Evolutionary conservation across 1,140 invertebrate species (phyloP).

Genomic region (Diachasmimorpha longicaudata): DNA sequence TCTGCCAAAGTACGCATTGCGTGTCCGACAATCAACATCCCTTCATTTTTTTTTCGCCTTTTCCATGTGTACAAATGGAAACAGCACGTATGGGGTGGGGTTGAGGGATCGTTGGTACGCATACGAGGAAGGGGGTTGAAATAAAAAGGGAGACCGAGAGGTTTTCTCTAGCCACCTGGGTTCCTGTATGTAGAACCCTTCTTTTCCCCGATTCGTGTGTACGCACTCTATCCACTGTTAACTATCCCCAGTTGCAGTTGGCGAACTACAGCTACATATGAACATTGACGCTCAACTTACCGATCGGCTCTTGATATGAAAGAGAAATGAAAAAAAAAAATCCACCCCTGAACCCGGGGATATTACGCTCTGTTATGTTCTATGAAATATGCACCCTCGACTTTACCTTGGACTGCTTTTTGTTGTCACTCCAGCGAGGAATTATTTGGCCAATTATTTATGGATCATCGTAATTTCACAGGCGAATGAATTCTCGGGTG

Average conservation of each 20-base stretch:
- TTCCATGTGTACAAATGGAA: not conserved
- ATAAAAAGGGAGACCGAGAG: not conserved
- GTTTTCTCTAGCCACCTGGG: conserved; percentile 21
- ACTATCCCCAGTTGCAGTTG: not conserved
- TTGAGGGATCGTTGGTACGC: not conserved
- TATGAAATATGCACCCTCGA: conserved; percentile 8
- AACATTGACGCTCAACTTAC: not conserved
- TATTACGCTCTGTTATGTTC: not conserved
- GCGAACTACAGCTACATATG: not conserved
- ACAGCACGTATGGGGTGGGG: too few species aligned
- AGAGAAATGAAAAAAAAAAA: not conserved
- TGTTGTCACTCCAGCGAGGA: not conserved
- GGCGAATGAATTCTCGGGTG: not conserved
- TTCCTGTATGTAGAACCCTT: conserved; percentile 11
- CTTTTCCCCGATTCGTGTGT: conserved; percentile 2
- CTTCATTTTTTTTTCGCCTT: not conserved
- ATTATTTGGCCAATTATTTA: not conserved
- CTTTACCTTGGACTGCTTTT: not conserved
- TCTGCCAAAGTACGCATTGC: not conserved
- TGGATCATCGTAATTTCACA: not conserved
- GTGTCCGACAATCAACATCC: conserved; percentile 12
- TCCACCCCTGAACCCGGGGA: not conserved
- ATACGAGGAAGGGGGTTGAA: conserved; percentile 1
- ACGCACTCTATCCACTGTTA: conserved; percentile 17
- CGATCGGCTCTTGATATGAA: not conserved